Percentiles rank a stretch among this genome's conserved stretches.
phyloP scores from a whole-genome alignment of 92 coral and sea anemone genomes.

The Zoanthus sansibaricus region DNA sequence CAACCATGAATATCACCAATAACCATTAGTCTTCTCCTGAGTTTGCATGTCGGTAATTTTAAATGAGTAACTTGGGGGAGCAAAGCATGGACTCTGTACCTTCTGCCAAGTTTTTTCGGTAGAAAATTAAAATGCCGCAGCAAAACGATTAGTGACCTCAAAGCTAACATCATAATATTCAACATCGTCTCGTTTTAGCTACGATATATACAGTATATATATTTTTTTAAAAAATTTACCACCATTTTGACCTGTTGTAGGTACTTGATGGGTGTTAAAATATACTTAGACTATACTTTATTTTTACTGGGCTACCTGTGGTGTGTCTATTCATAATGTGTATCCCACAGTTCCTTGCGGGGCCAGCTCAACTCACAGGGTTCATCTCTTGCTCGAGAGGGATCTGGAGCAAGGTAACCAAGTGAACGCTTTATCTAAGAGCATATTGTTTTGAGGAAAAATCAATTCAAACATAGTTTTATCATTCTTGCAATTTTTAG shows the following conservation, averaged over 20 bases:
- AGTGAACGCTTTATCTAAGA: too few species aligned
- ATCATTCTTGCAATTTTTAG: too few species aligned
- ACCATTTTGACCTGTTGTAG: not conserved
- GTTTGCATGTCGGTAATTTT: not conserved
- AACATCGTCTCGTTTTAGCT: not conserved
- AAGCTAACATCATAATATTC: conserved; percentile 23
- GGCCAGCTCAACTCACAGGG: too few species aligned
- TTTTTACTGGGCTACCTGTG: too few species aligned
- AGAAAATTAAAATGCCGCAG: conserved; percentile 9
- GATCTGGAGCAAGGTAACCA: too few species aligned
- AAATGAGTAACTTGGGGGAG: conserved; percentile 18
- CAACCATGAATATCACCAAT: conserved; percentile 87
- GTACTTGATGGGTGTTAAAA: not conserved
- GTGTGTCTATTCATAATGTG: too few species aligned
- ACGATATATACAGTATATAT: not conserved
- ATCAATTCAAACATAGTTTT: too few species aligned
- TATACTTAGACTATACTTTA: not conserved
- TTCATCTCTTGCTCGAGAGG: too few species aligned
- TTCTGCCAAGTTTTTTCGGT: conserved; percentile 20
- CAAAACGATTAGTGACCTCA: conserved; percentile 25
- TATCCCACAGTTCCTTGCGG: too few species aligned
- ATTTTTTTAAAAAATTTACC: not conserved
- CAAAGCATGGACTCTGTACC: conserved; percentile 26
- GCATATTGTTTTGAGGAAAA: too few species aligned
- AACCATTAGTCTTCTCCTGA: conserved; percentile 45